Evolutionary conservation across 2,113 vertebrate genomes (phyloP).

Genomic region (Mormoops blainvillei): DNA sequence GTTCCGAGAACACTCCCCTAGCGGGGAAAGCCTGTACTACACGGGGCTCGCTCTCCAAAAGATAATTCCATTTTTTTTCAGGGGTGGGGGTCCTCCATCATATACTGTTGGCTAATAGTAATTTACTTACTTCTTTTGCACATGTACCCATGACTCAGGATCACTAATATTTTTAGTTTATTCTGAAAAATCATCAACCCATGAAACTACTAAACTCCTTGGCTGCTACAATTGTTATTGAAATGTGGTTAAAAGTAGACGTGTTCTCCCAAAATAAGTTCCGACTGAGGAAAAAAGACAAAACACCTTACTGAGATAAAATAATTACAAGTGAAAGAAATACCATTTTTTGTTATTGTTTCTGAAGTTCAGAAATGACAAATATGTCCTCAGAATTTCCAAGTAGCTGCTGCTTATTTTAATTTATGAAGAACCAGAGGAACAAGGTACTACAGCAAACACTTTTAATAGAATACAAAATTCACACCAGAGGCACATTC

Average conservation of each 20-base stretch:
- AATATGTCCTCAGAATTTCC: neutral
- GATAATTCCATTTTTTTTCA: no score
- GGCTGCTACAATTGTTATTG: neutral
- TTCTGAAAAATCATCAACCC: neutral
- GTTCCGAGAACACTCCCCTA: no score
- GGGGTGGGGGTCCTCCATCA: no score
- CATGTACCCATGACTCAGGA: neutral
- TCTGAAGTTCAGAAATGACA: neutral
- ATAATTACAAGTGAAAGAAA: neutral
- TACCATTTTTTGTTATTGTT: neutral
- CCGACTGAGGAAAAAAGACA: neutral
- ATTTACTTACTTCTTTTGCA: neutral
- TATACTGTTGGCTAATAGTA: neutral
- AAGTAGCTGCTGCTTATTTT: conserved; percentile 29
- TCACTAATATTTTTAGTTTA: neutral
- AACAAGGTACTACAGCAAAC: conserved; percentile 74
- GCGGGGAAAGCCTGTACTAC: no score
- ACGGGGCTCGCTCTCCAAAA: no score
- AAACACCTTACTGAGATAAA: neutral
- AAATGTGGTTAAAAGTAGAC: neutral
- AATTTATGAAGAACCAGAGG: conserved; percentile 67
- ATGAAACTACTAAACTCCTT: neutral
- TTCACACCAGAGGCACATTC: conserved; percentile 77
- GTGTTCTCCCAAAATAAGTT: neutral
- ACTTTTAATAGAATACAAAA: conserved; percentile 84